Conservation (phyloP, 2,797 vertebrate genomes). For the Syncerus caffer region DNA sequence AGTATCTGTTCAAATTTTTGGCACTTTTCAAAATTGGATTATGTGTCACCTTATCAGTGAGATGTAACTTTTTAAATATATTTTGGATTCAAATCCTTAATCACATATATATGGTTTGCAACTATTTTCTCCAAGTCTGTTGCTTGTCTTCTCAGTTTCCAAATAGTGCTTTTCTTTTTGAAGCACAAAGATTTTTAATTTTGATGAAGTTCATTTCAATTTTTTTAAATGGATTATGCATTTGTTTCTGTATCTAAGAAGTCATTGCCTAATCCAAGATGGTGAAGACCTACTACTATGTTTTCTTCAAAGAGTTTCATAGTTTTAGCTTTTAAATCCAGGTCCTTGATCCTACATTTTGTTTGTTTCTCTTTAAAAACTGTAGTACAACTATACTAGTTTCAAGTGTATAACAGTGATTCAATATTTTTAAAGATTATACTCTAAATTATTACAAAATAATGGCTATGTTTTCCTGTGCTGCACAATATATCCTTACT, state of each 20-base stretch:
- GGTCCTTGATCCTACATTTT: not conserved
- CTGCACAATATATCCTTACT: not conserved
- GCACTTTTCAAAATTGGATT: not conserved
- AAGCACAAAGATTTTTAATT: not conserved
- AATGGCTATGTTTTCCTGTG: not conserved
- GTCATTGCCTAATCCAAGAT: not conserved
- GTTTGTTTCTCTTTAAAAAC: not conserved
- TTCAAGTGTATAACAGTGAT: not conserved
- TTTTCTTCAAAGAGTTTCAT: not conserved
- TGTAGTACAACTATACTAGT: not conserved
- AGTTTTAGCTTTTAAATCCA: slow-evolving; percentile 1
- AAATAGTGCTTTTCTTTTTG: not conserved
- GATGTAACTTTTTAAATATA: not conserved
- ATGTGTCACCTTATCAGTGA: not conserved
- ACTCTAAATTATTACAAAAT: not conserved
- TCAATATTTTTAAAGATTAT: not conserved
- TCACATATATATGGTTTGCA: not conserved
- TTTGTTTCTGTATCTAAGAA: not conserved
- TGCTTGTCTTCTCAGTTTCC: not conserved
- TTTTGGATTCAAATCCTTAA: slow-evolving; percentile 33
- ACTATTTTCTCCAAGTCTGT: not conserved
- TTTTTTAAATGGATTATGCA: not conserved
- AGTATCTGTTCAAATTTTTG: not conserved
- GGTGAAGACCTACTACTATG: not conserved
- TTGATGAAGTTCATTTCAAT: not conserved